Conservation (phyloP, 2,113 vertebrate species). For the Colaptes auratus region DNA sequence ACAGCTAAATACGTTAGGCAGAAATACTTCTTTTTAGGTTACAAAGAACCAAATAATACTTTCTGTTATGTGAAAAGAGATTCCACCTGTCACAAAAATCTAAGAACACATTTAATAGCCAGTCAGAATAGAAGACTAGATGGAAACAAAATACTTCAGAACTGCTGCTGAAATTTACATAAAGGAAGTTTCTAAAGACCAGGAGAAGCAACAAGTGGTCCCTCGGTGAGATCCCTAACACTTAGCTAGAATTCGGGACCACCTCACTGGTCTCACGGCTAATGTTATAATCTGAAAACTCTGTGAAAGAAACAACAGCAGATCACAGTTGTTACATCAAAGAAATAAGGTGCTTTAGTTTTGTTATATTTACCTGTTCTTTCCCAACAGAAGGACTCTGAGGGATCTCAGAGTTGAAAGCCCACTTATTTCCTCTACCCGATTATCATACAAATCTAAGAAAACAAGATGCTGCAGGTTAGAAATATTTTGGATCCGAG, state of each 20-base stretch:
- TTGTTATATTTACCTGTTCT: constrained; percentile 85
- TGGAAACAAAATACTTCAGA: neutral
- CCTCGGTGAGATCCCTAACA: neutral
- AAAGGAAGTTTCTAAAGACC: neutral
- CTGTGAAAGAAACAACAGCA: neutral
- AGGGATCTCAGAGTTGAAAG: constrained; percentile 85
- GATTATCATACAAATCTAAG: constrained; percentile 92
- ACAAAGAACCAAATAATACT: neutral
- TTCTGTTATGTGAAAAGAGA: neutral
- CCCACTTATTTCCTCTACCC: constrained; percentile 89
- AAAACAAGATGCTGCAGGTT: constrained; percentile 88
- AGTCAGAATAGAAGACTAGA: neutral
- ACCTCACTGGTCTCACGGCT: neutral
- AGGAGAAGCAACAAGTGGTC: neutral
- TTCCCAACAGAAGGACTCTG: constrained; percentile 89
- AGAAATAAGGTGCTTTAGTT: neutral
- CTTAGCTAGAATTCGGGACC: neutral
- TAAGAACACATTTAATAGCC: neutral
- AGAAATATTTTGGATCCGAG: constrained; percentile 87
- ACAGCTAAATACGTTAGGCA: neutral
- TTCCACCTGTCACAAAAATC: neutral
- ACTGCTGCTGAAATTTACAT: neutral
- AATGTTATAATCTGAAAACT: neutral
- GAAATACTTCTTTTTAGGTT: neutral
- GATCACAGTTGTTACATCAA: neutral